Evolutionary conservation across 2,888 invertebrate species (phyloP), one percentile per base, ranked within the genome.

Genomic region (Apodemia hepburni): DNA sequence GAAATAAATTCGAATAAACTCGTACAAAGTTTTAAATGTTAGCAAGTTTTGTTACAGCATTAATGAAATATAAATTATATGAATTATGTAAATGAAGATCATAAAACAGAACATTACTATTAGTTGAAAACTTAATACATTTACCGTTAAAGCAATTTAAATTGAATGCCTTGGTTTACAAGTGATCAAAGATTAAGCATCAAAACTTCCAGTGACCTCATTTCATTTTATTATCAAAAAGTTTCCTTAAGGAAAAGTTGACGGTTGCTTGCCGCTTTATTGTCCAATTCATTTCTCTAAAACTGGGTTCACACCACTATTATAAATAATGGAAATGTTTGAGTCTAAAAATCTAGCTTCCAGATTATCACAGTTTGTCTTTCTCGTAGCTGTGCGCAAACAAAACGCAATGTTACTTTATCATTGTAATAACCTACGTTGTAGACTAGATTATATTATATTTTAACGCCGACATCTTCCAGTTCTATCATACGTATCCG

Each of bases 321-420:
- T 71, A 80, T 79, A 80, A 81, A 83, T 84, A 84, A 84, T 81
- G 78, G 75, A 78, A 81, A 79, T 75, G 74, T 72, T 76, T 71
- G 70, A 73, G 73, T 75, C 74, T 72, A 70, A 74, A 74, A 75
- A 74, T 73, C 77, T 79, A 76, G 76, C 76, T 75, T 71, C 70
- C 73, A 78, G 82, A 84, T 84, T 84, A 84, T 79, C 81, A 81
- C 79, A 75, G 83, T 85, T 85, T 81, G 78, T 79, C 78, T 80
- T 77, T 74, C 73, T 75, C 69, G 73, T 77, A 72, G 79, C 81
- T 81, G 78, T 75, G 73, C 73, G 75, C 70, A 74, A 78, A 79
- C 77, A 71, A 76, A 79, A 80, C 75, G 73, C 74, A 70, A 73
- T 71, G 76, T 75, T 83, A 81, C 79, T 82, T 81, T 76, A 73